Percentiles rank a stretch among this genome's conserved stretches.
Evolutionary conservation across 2,888 invertebrate genomes (phyloP).

Genomic region (Malthinus seriepunctatus): DNA sequence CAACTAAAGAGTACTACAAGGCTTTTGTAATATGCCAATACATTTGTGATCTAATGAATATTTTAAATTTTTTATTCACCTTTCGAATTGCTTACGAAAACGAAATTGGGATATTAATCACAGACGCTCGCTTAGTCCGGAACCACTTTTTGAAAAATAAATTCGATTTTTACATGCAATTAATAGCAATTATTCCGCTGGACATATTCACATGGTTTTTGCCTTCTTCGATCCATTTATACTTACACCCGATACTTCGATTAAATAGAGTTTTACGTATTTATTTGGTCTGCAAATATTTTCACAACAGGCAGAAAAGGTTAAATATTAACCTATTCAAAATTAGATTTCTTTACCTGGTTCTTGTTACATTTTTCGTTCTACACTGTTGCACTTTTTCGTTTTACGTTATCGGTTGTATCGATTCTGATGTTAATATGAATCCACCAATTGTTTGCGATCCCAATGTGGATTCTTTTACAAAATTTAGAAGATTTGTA

Average conservation of each 20-base stretch:
- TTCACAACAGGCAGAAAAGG: conserved; percentile 9
- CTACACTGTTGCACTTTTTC: conserved; percentile 10
- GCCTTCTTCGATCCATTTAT: not conserved
- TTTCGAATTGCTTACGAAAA: conserved; percentile 24
- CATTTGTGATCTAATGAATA: conserved; percentile 22
- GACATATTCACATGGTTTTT: conserved; percentile 23
- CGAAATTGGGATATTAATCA: conserved; percentile 16
- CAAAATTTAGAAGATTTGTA: not conserved
- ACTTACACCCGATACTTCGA: conserved; percentile 10
- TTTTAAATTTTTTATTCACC: conserved; percentile 16
- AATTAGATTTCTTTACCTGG: conserved; percentile 5
- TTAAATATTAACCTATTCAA: conserved; percentile 12
- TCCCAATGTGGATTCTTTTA: not conserved
- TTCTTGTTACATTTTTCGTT: conserved; percentile 11
- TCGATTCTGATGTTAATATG: not conserved
- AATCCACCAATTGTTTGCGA: conserved; percentile 1
- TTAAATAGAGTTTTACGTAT: conserved; percentile 21
- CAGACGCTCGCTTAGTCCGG: conserved; percentile 14
- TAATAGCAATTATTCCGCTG: conserved; percentile 23
- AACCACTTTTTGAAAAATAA: conserved; percentile 1
- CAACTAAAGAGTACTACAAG: conserved; percentile 5
- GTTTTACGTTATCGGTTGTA: conserved; percentile 13
- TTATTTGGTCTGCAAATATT: conserved; percentile 12
- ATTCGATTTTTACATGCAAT: conserved; percentile 7
- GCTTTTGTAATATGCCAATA: conserved; percentile 20